Percentiles rank a stretch among this genome's conserved stretches.
phyloP scores from a whole-genome alignment of 1,140 invertebrate genomes.

The Drosophila neocordata region DNA sequence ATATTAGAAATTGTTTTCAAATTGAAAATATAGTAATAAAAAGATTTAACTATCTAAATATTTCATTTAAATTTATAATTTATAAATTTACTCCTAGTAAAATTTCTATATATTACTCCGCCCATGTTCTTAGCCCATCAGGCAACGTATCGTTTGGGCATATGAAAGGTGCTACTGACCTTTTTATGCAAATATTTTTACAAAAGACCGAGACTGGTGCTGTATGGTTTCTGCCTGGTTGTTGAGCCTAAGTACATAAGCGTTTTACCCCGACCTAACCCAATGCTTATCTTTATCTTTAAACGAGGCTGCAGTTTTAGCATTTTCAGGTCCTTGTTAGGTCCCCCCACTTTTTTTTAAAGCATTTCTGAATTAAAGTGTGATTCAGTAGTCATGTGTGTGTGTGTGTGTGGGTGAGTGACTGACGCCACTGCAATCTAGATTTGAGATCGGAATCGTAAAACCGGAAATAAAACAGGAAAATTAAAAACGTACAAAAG shows the following conservation, averaged over 20 bases:
- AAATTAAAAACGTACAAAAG: conserved; percentile 83
- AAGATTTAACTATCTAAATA: no score
- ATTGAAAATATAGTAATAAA: no score
- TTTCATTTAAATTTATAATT: no score
- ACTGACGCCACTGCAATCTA: conserved; percentile 70
- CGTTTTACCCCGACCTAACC: conserved; percentile 8
- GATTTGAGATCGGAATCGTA: conserved; percentile 82
- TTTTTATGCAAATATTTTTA: conserved; percentile 78
- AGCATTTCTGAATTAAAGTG: conserved; percentile 39
- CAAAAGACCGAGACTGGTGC: conserved; percentile 27
- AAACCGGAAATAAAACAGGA: conserved; percentile 83
- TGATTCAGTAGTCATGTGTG: conserved; percentile 5
- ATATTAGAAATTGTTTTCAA: no score
- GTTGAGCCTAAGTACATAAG: conserved; percentile 7
- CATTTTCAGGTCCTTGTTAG: conserved; percentile 1
- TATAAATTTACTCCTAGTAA: no score
- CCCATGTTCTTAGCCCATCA: not conserved
- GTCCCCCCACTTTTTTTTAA: conserved; percentile 23
- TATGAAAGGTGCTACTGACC: conserved; percentile 72
- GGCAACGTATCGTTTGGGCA: conserved; percentile 4
- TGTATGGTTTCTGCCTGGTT: not conserved
- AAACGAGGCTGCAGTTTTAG: conserved; percentile 4
- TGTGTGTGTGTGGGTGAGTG: not conserved
- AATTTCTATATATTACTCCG: no score
- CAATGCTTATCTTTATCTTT: conserved; percentile 37